A percentile compares a stretch with the other conserved stretches of the same genome.
Conservation (phyloP, 1,140 invertebrate genomes). For the Atta colombica region DNA sequence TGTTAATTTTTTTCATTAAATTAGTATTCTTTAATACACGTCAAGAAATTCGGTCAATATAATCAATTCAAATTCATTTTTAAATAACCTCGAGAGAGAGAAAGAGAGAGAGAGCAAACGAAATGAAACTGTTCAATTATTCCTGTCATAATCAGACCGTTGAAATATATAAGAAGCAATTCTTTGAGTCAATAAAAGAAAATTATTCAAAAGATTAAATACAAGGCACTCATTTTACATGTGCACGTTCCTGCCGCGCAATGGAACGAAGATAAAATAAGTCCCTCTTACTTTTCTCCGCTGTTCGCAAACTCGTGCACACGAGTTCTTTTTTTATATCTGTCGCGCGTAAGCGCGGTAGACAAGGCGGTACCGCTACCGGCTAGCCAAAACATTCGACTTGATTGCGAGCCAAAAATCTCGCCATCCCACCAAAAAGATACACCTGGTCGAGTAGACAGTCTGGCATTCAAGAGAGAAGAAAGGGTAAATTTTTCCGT, state of each 20-base stretch:
- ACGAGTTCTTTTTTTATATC: constrained; percentile 65
- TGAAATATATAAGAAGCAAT: not conserved
- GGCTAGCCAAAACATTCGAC: constrained; percentile 81
- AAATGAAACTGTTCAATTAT: not conserved
- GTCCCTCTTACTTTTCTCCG: constrained; percentile 12
- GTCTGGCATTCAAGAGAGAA: constrained; percentile 14
- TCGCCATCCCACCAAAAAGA: constrained; percentile 78
- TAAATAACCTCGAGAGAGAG: not conserved
- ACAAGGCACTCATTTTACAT: not conserved
- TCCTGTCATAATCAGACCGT: not conserved
- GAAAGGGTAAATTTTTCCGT: constrained; percentile 33
- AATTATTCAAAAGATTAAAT: not conserved
- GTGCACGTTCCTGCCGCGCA: constrained; percentile 42
- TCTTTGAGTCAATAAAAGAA: not conserved
- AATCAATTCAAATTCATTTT: not conserved
- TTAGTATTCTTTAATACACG: not conserved
- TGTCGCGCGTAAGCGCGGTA: constrained; percentile 68
- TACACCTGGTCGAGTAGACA: constrained; percentile 76
- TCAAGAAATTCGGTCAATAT: not conserved
- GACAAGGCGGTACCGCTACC: constrained; percentile 77
- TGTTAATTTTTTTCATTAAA: not conserved
- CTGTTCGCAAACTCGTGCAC: constrained; percentile 30
- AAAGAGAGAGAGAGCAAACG: not conserved
- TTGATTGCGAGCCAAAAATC: constrained; percentile 82
- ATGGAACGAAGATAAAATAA: constrained; percentile 66